phyloP scores from a whole-genome alignment of 2,113 vertebrate species.

The Andinoacara biseriatus region DNA sequence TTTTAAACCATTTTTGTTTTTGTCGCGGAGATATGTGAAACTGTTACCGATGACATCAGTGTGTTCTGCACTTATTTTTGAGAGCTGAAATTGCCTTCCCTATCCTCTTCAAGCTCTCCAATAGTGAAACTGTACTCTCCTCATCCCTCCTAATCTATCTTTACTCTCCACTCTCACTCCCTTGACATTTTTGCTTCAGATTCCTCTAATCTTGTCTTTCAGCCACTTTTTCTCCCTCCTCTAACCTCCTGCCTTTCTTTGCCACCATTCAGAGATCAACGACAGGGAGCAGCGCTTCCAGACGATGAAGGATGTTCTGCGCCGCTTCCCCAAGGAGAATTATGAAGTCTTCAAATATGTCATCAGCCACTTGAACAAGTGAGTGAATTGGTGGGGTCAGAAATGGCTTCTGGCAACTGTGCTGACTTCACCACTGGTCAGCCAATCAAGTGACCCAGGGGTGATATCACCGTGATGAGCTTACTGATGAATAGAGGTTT shows the following conservation, averaged over 20 bases:
- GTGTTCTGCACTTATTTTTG: constrained; percentile 17
- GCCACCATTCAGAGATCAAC: constrained; percentile 85
- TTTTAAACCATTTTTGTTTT: constrained; percentile 13
- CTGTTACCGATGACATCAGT: constrained; percentile 17
- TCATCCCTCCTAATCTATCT: not conserved
- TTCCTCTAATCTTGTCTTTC: constrained; percentile 33
- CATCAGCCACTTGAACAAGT: constrained; percentile 93
- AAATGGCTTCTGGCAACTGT: constrained; percentile 12
- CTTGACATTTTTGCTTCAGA: constrained; percentile 20
- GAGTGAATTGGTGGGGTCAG: constrained; percentile 62
- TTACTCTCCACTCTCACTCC: not conserved
- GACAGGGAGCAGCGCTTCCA: constrained; percentile 92
- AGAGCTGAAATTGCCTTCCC: constrained; percentile 33
- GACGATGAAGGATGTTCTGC: constrained; percentile 91
- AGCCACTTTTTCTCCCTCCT: constrained; percentile 17
- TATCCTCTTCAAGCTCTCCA: constrained; percentile 28
- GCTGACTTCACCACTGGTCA: constrained; percentile 35
- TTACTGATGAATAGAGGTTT: constrained; percentile 4
- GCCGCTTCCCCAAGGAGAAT: constrained; percentile 92
- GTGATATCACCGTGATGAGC: constrained; percentile 36
- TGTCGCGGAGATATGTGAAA: constrained; percentile 26
- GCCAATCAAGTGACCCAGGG: constrained; percentile 19
- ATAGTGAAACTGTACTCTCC: not conserved
- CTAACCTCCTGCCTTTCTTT: constrained; percentile 46
- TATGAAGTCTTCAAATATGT: constrained; percentile 97